Conservation (phyloP, 2,797 vertebrate genomes). For the Gymnodraco acuticeps region DNA sequence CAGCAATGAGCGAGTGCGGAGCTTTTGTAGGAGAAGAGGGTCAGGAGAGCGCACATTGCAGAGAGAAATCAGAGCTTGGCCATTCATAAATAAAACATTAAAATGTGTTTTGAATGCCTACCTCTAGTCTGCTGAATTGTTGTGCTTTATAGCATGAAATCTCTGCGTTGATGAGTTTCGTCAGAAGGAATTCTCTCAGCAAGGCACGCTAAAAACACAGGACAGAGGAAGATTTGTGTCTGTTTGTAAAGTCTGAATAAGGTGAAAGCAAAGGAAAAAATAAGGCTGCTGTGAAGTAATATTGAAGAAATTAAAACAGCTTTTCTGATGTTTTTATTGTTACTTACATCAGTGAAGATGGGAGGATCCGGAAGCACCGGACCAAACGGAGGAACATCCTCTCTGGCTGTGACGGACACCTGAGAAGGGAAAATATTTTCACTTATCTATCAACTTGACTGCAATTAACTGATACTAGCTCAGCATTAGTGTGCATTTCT, state of each 20-base stretch:
- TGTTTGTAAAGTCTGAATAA: not conserved
- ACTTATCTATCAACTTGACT: not conserved
- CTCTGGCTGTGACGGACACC: conserved; percentile 85
- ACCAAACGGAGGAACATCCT: conserved; percentile 86
- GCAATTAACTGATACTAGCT: not conserved
- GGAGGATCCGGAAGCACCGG: conserved; percentile 85
- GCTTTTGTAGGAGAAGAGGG: conserved; percentile 56
- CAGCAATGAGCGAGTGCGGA: conserved; percentile 85
- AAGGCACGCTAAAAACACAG: conserved; percentile 67
- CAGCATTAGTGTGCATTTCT: not conserved
- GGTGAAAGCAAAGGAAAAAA: not conserved
- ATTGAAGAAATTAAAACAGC: not conserved
- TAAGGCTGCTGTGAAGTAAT: not conserved
- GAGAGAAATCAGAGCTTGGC: conserved; percentile 2
- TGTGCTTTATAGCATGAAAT: conserved; percentile 87
- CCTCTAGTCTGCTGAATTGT: conserved; percentile 82
- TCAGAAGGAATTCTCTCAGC: conserved; percentile 84
- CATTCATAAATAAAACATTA: not conserved
- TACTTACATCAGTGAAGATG: conserved; percentile 83
- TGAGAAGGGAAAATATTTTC: conserved; percentile 39
- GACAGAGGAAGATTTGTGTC: conserved; percentile 5
- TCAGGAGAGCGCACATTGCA: not conserved
- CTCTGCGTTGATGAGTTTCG: conserved; percentile 88
- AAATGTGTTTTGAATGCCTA: conserved; percentile 20
- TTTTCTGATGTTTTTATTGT: not conserved